Conservation (phyloP, 1,140 invertebrate species). For the Caenorhabditis briggsae region DNA sequence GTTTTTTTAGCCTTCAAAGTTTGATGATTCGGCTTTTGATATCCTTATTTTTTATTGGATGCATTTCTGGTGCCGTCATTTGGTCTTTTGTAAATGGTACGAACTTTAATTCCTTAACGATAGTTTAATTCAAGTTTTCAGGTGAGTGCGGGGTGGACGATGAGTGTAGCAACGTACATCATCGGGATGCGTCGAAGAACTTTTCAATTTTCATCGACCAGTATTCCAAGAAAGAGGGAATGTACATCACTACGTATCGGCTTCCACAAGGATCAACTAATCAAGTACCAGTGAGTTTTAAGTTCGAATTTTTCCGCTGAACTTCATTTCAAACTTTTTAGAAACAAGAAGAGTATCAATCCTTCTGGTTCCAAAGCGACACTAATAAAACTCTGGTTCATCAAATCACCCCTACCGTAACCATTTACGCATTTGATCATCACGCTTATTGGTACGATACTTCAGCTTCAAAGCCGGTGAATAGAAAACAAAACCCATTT, state of each 20-base stretch:
- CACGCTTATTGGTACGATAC: slow-evolving; percentile 37
- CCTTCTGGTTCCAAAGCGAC: slow-evolving; percentile 49
- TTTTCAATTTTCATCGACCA: slow-evolving; percentile 37
- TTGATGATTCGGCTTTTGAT: background rate
- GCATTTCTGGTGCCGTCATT: background rate
- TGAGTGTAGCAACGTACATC: background rate
- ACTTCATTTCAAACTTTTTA: background rate
- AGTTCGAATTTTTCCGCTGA: background rate
- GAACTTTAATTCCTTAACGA: background rate
- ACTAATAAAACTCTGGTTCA: slow-evolving; percentile 23
- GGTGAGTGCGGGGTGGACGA: background rate
- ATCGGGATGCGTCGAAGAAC: slow-evolving; percentile 33
- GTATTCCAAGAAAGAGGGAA: slow-evolving; percentile 27
- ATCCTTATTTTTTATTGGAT: background rate
- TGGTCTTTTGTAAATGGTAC: slow-evolving; percentile 40
- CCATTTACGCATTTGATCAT: slow-evolving; percentile 26
- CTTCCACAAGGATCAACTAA: slow-evolving; percentile 10
- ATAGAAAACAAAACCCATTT: background rate
- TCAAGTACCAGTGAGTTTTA: slow-evolving; percentile 7
- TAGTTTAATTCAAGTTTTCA: background rate
- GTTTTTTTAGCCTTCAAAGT: background rate
- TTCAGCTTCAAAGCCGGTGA: background rate
- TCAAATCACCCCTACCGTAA: slow-evolving; percentile 35
- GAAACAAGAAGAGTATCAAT: slow-evolving; percentile 46
- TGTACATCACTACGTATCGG: slow-evolving; percentile 7